phyloP scores from a whole-genome alignment of 2,113 vertebrate species.

The Sinocyclocheilus anshuiensis region DNA sequence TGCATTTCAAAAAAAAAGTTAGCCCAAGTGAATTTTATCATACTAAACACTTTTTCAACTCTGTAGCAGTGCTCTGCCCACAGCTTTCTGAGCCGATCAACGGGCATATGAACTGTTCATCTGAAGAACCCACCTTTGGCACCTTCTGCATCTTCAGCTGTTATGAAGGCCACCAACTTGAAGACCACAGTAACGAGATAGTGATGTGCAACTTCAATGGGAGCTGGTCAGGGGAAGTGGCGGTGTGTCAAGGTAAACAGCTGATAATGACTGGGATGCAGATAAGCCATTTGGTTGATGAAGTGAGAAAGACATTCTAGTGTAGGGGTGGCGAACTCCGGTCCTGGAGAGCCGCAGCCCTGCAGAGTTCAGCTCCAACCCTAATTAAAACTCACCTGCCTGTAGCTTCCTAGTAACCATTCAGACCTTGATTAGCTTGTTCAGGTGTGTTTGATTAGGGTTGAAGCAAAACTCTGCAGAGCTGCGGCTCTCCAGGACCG shows the following conservation, averaged over 20 bases:
- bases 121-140: constrained; percentile 45
- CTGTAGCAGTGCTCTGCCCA: constrained; percentile 64
- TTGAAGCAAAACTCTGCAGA: no score
- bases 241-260: constrained; percentile 68
- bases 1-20: neutral
- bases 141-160: constrained; percentile 71
- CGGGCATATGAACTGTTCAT: constrained; percentile 66
- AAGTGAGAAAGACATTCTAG: neutral
- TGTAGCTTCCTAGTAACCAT: no score
- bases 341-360: no score
- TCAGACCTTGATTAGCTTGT: no score
- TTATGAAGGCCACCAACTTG: constrained; percentile 54
- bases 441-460: no score
- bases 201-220: constrained; percentile 65
- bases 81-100: constrained; percentile 59
- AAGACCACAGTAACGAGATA: constrained; percentile 47
- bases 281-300: neutral
- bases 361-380: no score
- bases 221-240: constrained; percentile 68
- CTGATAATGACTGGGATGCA: neutral
- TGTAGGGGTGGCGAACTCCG: no score
- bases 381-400: no score
- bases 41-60: neutral
- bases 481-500: no score
- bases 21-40: neutral